Evolutionary conservation across 2,113 vertebrate species (phyloP), one percentile per base, ranked within the genome.

Genomic region (Chitala chitala): DNA sequence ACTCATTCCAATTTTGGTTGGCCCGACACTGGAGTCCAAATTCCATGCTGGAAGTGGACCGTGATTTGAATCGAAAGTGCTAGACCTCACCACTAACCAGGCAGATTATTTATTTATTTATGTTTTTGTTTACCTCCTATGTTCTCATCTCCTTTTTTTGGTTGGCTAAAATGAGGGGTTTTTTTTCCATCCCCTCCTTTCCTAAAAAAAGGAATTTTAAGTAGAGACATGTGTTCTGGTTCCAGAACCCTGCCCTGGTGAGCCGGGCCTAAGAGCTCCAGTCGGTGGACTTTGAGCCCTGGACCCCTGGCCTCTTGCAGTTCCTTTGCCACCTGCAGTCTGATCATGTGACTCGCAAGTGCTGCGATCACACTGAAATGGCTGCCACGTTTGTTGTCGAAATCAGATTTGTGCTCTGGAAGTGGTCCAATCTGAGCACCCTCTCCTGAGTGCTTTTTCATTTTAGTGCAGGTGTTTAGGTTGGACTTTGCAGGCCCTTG

Each of bases 41-140:
- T 79, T 79, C 74, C 59, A 36, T 24, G 31, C 33, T 44, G 50
- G 17, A 76, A 76, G 65, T 65, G 24, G 63, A 46, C 33, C 64
- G 17, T 64, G 65, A 42, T 55, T 61, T 55, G 22, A 58, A 59
- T 54, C 26, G 40, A 68, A 59, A n/a, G 31, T 31, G 38, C 36
- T 74, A 66, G 54, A 63, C 36, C 5, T 22, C 3, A 10, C 7
- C 69, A n/a, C 69, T 66, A 15, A 31, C 46, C 61, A 51, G 40
- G 26, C 31, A 63, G 38, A 54, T 22, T 15, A 33, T 22, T 7
- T 3, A 5, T 3, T 40, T 36, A 42, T n/a, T 20, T 1, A 22
- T 22, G 17, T n/a, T 54, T 6, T 58, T 22, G 5, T 40, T 40
- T 33, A 22, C n/a, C n/a, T n/a, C n/a, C n/a, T n/a, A n/a, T 71